Base-by-base conservation (phyloP, 2,888 invertebrate species). In the Oligia fasciuncula region DNA sequence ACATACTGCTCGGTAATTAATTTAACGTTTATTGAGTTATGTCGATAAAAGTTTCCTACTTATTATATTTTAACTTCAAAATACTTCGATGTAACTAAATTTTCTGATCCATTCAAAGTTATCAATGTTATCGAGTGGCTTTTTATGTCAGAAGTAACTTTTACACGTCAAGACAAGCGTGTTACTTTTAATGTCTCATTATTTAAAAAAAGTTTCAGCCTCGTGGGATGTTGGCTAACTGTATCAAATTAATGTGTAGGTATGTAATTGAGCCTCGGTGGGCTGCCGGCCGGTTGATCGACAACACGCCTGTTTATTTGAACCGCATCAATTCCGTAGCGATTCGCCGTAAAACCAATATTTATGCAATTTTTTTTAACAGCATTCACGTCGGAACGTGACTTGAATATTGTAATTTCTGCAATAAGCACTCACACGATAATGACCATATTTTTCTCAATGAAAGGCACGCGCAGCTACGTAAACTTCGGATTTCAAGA, bases 361-460 rank as follows among this genome's bases (percentile, higher is more conserved):
- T 93, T 94, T 93, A 93, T 90, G 89, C 88, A 90, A 88, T 90
- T 91, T 93, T 91, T 87, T 84, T 86, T 91, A 87, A 87, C 81
- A 85, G 84, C 87, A 85, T 91, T 88, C 88, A 86, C 89, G 88
- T 80, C 81, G 85, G 82, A 85, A 94, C 94, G 94, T 94, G 95
- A 93, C 93, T 92, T 81, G 93, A 93, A 94, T 95, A 93, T 92
- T 91, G 89, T 92, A 92, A 92, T 92, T 92, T 92, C 88, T 90
- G 91, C 91, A 91, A 93, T 91, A 90, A 91, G 88, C 87, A 90
- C 89, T 91, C 88, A 89, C 88, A 89, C 87, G 89, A 89, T 94
- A 93, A 93, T 92, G 90, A 89, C 92, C 91, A 91, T 92, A 93
- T 93, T 93, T 92, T 93, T 91, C 91, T 93, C 90, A 94, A 94